phyloP scores from a whole-genome alignment of 2,888 invertebrate genomes.

The Macroteleia sp. region DNA sequence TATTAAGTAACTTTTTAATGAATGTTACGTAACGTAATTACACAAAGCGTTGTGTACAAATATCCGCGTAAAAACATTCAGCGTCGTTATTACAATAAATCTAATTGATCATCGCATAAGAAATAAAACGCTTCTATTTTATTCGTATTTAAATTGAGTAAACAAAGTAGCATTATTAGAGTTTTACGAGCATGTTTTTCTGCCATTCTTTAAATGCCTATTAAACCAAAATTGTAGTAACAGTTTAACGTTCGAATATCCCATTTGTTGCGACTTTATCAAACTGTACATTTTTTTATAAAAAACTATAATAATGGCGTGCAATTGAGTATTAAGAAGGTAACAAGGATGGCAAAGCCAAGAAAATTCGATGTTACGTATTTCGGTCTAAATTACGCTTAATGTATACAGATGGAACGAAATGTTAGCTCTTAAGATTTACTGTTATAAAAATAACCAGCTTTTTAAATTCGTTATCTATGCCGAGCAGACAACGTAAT shows the following conservation, averaged over 20 bases:
- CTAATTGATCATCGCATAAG: slow-evolving; percentile 12
- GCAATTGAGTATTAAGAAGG: background rate
- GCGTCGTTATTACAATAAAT: slow-evolving; percentile 24
- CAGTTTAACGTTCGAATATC: slow-evolving; percentile 3
- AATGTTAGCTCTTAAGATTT: slow-evolving; percentile 27
- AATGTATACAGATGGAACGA: background rate
- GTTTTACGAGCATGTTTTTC: slow-evolving; percentile 38
- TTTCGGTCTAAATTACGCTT: slow-evolving; percentile 12
- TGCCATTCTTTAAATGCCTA: slow-evolving; percentile 9
- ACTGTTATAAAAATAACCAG: slow-evolving; percentile 41
- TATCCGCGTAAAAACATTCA: slow-evolving; percentile 7
- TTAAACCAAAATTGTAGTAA: slow-evolving; percentile 5
- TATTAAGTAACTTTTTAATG: slow-evolving; percentile 20
- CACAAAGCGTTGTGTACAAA: slow-evolving; percentile 1
- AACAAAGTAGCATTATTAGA: slow-evolving; percentile 21
- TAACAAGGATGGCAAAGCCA: background rate
- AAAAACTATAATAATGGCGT: background rate
- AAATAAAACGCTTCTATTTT: slow-evolving; percentile 23
- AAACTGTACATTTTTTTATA: background rate
- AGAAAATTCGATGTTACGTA: background rate
- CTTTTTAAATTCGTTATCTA: slow-evolving; percentile 31
- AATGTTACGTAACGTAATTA: slow-evolving; percentile 20
- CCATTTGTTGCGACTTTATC: background rate
- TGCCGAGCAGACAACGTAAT: slow-evolving; percentile 22
- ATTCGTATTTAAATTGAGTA: slow-evolving; percentile 22